Evolutionary conservation across 2,888 invertebrate genomes (phyloP).

Genomic region (Oxyteleia sp.): DNA sequence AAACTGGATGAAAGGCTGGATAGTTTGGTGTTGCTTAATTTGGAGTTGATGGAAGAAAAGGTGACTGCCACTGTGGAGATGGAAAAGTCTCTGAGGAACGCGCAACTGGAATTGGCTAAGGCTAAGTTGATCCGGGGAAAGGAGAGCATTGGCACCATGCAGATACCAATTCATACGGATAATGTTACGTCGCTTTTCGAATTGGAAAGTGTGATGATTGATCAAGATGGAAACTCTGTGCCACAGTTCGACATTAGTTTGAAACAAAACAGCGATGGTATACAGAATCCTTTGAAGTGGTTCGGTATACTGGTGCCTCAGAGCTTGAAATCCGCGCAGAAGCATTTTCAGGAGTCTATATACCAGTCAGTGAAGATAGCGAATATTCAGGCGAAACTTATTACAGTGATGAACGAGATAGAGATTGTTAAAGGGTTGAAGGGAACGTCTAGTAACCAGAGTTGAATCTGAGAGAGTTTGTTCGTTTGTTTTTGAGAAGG

Average conservation of each 20-base stretch:
- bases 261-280: slow-evolving; percentile 83
- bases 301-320: slow-evolving; percentile 95
- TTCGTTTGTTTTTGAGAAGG: neutral
- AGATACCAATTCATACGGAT: slow-evolving; percentile 90
- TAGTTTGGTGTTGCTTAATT: slow-evolving; percentile 90
- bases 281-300: slow-evolving; percentile 93
- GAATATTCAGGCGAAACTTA: slow-evolving; percentile 91
- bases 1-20: slow-evolving; percentile 90
- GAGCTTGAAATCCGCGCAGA: slow-evolving; percentile 92
- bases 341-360: slow-evolving; percentile 91
- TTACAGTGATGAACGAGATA: slow-evolving; percentile 84
- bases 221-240: slow-evolving; percentile 82
- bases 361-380: slow-evolving; percentile 91
- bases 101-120: slow-evolving; percentile 93
- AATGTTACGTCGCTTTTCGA: slow-evolving; percentile 82
- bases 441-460: slow-evolving; percentile 2
- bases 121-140: slow-evolving; percentile 94
- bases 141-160: slow-evolving; percentile 91
- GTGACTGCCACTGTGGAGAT: slow-evolving; percentile 91
- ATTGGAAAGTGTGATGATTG: slow-evolving; percentile 82
- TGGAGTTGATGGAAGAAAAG: slow-evolving; percentile 93
- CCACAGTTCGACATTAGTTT: slow-evolving; percentile 83
- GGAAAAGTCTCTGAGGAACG: slow-evolving; percentile 91
- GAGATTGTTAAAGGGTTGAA: slow-evolving; percentile 51
- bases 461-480: neutral